Evolutionary conservation across 2,797 vertebrate genomes (phyloP).

Genomic region (Lepidocolaptes lacrymiger): DNA sequence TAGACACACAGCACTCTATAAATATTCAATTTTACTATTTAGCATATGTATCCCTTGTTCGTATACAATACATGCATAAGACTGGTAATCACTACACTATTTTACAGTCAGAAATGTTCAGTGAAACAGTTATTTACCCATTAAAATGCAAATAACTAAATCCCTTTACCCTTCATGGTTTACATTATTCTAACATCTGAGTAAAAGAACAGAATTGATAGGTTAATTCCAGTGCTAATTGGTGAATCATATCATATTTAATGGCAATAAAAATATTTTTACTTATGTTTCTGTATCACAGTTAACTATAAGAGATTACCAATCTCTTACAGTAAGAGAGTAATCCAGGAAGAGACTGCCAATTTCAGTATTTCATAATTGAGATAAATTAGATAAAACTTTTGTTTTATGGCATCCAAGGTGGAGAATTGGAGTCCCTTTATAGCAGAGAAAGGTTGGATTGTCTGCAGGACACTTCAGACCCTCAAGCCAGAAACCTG

Average conservation of each 20-base stretch:
- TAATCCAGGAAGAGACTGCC: not conserved
- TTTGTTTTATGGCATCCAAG: not conserved
- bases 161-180: not conserved
- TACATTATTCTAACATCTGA: not conserved
- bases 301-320: not conserved
- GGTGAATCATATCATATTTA: not conserved
- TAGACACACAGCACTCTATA: not conserved
- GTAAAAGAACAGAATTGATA: not conserved
- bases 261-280: not conserved
- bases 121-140: not conserved
- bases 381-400: not conserved
- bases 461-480: not conserved
- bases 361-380: not conserved
- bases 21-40: not conserved
- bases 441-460: accelerated
- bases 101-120: not conserved
- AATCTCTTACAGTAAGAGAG: not conserved
- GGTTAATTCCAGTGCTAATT: not conserved
- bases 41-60: not conserved
- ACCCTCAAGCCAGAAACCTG: not conserved
- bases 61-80: not conserved
- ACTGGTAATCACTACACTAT: not conserved
- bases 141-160: not conserved
- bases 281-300: not conserved
- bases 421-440: not conserved